A percentile compares a stretch with the other conserved stretches of the same genome.
Conservation (phyloP, 2,113 vertebrate species). For the Asarcornis scutulata region DNA sequence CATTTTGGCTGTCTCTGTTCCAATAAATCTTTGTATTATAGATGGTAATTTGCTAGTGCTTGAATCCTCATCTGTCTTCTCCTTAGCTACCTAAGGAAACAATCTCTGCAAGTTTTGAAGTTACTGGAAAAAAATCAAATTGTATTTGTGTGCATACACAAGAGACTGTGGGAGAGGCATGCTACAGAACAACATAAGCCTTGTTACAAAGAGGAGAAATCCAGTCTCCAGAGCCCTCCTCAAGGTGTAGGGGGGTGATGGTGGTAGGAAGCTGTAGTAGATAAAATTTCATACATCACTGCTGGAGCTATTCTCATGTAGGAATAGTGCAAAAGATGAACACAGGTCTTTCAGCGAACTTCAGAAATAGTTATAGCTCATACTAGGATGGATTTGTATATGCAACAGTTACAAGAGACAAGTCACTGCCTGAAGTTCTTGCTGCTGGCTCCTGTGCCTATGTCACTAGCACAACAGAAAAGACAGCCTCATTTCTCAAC, state of each 20-base stretch:
- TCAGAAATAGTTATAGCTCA: neutral
- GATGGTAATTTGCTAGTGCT: neutral
- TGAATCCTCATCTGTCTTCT: neutral
- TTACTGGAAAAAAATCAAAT: neutral
- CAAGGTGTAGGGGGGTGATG: too few relatives aligned
- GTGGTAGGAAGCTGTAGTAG: neutral
- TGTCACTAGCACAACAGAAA: neutral
- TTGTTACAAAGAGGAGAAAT: neutral
- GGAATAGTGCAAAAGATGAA: neutral
- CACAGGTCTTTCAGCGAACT: accelerated
- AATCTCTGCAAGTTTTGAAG: neutral
- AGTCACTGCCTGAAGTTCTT: neutral
- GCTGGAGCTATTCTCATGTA: accelerated
- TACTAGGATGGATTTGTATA: neutral
- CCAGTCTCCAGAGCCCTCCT: neutral
- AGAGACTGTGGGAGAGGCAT: neutral
- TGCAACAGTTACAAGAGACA: neutral
- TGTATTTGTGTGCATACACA: neutral
- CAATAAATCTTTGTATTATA: neutral
- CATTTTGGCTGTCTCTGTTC: neutral
- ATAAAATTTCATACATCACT: neutral
- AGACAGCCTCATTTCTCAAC: neutral
- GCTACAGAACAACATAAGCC: neutral
- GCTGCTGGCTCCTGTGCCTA: neutral
- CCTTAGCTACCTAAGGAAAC: neutral